These are phyloP conservation scores for Gallinago undulata DNA, from an alignment of 2,113 vertebrate genomes.

Conservation along the genomic window DNA sequence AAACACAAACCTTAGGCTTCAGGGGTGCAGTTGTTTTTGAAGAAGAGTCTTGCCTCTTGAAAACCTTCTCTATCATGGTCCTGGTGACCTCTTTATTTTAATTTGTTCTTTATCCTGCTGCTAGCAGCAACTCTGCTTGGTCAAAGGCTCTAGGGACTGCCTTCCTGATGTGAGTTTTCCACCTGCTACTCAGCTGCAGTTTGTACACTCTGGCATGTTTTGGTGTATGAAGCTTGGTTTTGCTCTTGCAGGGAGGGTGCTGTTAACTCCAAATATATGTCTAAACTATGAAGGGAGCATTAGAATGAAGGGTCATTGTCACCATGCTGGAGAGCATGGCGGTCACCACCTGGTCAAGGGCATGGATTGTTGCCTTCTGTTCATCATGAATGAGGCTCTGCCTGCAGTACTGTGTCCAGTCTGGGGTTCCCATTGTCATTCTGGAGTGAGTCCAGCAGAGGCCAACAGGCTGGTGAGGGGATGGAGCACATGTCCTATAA, in stretches of 20 bases:
- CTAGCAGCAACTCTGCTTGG: background rate
- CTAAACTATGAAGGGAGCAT: background rate
- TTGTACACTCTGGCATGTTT: background rate
- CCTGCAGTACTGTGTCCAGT: background rate
- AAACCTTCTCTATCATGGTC: background rate
- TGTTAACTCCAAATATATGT: background rate
- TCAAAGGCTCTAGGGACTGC: background rate
- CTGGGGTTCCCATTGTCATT: background rate
- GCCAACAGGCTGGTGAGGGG: background rate
- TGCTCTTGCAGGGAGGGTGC: background rate
- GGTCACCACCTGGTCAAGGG: background rate
- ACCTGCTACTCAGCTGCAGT: background rate
- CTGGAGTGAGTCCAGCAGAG: background rate
- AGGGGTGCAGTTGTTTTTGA: background rate
- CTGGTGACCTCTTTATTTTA: background rate
- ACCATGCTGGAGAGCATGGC: background rate
- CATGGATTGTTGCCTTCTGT: background rate
- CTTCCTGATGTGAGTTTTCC: background rate
- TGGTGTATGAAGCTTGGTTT: background rate
- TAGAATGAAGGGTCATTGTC: background rate
- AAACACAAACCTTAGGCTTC: background rate
- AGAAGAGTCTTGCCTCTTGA: background rate
- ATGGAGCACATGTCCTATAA: fast-evolving
- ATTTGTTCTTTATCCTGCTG: background rate
- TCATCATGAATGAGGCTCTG: background rate